Percentiles rank a stretch among this genome's conserved stretches.
phyloP scores from a whole-genome alignment of 2,797 vertebrate genomes.

The Melanotaenia nigrans region DNA sequence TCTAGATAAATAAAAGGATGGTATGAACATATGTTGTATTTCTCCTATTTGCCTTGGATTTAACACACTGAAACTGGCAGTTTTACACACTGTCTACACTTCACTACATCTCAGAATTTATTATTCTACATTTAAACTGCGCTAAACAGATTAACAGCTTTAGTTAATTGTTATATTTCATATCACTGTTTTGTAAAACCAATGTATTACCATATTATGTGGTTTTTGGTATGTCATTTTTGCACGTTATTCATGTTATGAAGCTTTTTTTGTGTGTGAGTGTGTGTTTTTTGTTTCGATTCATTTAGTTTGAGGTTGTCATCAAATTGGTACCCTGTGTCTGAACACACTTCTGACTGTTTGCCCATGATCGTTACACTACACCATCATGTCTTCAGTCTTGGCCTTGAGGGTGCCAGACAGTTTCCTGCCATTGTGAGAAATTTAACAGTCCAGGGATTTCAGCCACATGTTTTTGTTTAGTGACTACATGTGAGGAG shows the following conservation, averaged over 20 bases:
- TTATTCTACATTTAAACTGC: not conserved
- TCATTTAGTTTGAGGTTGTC: not conserved
- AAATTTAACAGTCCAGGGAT: slow-evolving; percentile 72
- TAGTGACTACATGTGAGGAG: slow-evolving; percentile 69
- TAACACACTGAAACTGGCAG: not conserved
- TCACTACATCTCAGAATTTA: not conserved
- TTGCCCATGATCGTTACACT: slow-evolving; percentile 25
- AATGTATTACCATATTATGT: too few relatives aligned
- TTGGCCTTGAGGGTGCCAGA: slow-evolving; percentile 68
- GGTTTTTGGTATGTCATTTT: too few relatives aligned
- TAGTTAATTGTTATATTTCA: not conserved
- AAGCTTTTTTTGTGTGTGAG: too few relatives aligned
- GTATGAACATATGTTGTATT: not conserved
- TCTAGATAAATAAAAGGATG: too few relatives aligned
- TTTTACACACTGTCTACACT: not conserved
- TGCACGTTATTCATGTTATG: not conserved
- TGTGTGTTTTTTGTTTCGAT: not conserved
- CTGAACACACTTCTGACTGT: not conserved
- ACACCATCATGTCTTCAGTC: slow-evolving; percentile 48
- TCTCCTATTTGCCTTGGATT: not conserved
- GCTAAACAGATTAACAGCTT: not conserved
- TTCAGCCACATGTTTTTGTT: slow-evolving; percentile 75
- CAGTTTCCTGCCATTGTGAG: slow-evolving; percentile 84
- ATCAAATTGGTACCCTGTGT: not conserved
- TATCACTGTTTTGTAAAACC: too few relatives aligned